These are phyloP conservation scores for Ophion obscuratus DNA, from an alignment of 2,888 invertebrate genomes.

Conservation along the genomic window DNA sequence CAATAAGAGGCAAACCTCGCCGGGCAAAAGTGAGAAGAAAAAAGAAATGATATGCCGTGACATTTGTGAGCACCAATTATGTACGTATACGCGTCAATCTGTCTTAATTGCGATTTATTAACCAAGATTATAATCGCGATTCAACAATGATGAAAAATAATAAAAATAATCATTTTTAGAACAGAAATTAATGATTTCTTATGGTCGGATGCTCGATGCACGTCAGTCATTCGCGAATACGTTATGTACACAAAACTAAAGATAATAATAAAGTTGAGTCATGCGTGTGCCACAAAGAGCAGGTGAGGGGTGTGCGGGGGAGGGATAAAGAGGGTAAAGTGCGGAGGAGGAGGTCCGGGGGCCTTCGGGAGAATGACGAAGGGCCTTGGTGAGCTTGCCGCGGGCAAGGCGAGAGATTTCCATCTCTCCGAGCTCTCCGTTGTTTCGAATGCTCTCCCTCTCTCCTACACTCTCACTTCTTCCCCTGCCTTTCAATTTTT, in stretches of 20 bases:
- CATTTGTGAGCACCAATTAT: neutral
- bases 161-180: neutral
- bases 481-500: constrained; percentile 24
- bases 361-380: constrained; percentile 79
- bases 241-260: constrained; percentile 73
- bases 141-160: neutral
- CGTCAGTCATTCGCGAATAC: constrained; percentile 20
- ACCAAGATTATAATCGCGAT: neutral
- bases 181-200: neutral
- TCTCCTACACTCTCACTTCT: constrained; percentile 45
- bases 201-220: constrained; percentile 9
- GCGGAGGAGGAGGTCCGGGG: constrained; percentile 50
- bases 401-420: constrained; percentile 81
- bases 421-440: constrained; percentile 62
- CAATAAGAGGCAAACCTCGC: neutral
- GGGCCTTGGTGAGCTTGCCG: constrained; percentile 82
- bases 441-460: constrained; percentile 56
- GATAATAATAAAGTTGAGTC: constrained; percentile 82
- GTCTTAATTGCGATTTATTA: neutral
- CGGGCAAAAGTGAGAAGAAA: neutral
- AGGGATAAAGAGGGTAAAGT: constrained; percentile 25
- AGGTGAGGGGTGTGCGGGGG: constrained; percentile 55
- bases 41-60: neutral
- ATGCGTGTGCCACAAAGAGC: constrained; percentile 69
- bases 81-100: neutral